Base-by-base conservation (phyloP, 2,113 vertebrate genomes). In the Sinocyclocheilus maitianheensis region DNA sequence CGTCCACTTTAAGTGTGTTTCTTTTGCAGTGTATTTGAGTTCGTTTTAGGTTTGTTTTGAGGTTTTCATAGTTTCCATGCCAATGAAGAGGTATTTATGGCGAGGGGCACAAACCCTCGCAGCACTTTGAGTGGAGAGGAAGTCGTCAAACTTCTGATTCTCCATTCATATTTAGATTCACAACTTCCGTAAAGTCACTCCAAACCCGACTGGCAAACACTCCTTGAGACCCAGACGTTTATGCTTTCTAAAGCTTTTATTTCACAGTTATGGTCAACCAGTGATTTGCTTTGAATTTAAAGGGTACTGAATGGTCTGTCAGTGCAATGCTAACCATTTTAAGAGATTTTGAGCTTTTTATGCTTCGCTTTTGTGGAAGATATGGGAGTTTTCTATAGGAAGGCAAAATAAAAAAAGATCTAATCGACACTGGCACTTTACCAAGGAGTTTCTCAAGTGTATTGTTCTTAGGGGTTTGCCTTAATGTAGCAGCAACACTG, bases 401-500 rank as follows among this genome's bases (percentile, higher is more conserved):
- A 85, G 69, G 91, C 85, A n/a, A 65, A 43, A 65, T 69, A 43
- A 65, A 76, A 77, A 53, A 81, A n/a, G 30, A 77, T 85, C 63
- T 82, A 93, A 86, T 93, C 84, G 88, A 96, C 95, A 96, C 93
- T 94, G 98, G 97, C 98, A 99, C 98, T 99, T 99, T 99, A 99
- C 95, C 93, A 94, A 95, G 93, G 86, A 95, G 94, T 89, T 94
- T 95, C 95, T 86, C 67, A 94, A 95, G 90, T 93, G 94, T 95
- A 93, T 93, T 94, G 94, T 96, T 95, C 95, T 94, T 96, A 96
- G 92, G 89, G 90, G 86, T 91, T 96, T 96, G 96, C 97, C 96
- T 98, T 97, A 98, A 97, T 96, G 97, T 99, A 99, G 97, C 97
- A 99, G 97, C 97, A 95, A 94, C 95, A 92, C 96, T 91, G 95